Base-by-base conservation (phyloP, 2,797 vertebrate species). In the Sciurus vulgaris region DNA sequence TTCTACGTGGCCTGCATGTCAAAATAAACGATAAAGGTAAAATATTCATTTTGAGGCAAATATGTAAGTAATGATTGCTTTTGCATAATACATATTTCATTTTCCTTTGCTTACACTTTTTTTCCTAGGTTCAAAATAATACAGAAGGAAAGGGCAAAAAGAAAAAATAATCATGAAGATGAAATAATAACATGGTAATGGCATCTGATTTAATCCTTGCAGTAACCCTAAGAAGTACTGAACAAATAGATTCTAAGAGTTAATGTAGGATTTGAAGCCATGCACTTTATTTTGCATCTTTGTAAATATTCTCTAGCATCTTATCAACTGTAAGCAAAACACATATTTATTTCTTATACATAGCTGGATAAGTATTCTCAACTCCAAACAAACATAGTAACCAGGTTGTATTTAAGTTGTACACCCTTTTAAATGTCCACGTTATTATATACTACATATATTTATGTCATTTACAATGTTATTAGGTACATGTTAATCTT, bases 281-380 rank as follows among this genome's bases (percentile, higher is more conserved):
- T 2, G 1, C 54, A 86, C 38, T 89, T 91, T 54, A 76, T 73
- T 91, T 91, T 72, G 38, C 9, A 76, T 72, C 28, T 56, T 54
- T 93, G 69, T 54, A 8, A 90, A 14, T 86, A 67, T 61, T 79
- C 91, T 56, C 78, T 54, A 78, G n/a, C n/a, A 83, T 79, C 86
- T 96, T 72, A 89, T 49, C 63, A 84, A 93, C 24, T 77, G 1
- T 86, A 82, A 86, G 30, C 72, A 89, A 63, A 91, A 95, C 3
- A 3, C 28, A 51, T 20, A 70, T 79, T 93, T 44, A 51, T 38
- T n/a, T 41, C 11, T 74, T 61, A 26, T 8, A 70, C 17, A 20
- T 76, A 94, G 20, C 22, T 89, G 22, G 11, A 72, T 33, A 51
- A 61, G 6, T 61, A 72, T 38, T 30, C 56, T 95, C n/a, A 78